Evolutionary conservation across 2,113 vertebrate species (phyloP), one percentile per base, ranked within the genome.

Genomic region (Neodon shergylaensis): DNA sequence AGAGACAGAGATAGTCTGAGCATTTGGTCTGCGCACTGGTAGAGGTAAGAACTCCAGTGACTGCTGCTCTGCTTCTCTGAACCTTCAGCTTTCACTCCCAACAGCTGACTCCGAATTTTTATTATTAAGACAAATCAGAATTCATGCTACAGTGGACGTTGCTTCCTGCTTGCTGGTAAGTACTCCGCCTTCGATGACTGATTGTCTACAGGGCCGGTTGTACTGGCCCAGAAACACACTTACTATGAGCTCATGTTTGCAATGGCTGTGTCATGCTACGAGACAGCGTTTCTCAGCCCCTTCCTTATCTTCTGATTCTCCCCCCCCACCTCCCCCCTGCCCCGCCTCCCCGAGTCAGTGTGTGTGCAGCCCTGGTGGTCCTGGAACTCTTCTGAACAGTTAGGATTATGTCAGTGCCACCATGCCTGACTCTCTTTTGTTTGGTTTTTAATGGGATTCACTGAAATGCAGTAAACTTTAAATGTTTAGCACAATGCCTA

Each of bases 131-230:
- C 54, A 58, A 58, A 58, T 58, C 54, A 58, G 54, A 58, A 21
- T 58, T 21, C 54, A 58, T 58, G 54, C 22, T 26, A 7, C 24
- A 49, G 70, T 36, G 19, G 66, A 68, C 5, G 9, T 73, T 72
- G 79, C 93, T 52, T 26, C 11, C 22, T n/a, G 58, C 24, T 65
- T 49, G 19, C 19, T 74, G 58, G 47, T 44, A 33, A 42, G 13
- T 66, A 61, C 81, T 85, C 93, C 47, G 73, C 88, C 88, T 86
- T 97, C 94, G 33, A 66, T 33, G 47, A 91, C 7, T 42, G 36
- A 61, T 9, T 5, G n/a, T 42, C 8, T 7, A 63, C n/a, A 63
- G 54, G n/a, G 7, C 24, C n/a, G 28, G 22, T 42, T 63, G 54
- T 28, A 83, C n/a, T 33, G 61, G 28, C 14, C 61, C 61, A 85